These are phyloP conservation scores for Neogobius melanostomus DNA, from an alignment of 2,113 vertebrate species.

Conservation along the genomic window DNA sequence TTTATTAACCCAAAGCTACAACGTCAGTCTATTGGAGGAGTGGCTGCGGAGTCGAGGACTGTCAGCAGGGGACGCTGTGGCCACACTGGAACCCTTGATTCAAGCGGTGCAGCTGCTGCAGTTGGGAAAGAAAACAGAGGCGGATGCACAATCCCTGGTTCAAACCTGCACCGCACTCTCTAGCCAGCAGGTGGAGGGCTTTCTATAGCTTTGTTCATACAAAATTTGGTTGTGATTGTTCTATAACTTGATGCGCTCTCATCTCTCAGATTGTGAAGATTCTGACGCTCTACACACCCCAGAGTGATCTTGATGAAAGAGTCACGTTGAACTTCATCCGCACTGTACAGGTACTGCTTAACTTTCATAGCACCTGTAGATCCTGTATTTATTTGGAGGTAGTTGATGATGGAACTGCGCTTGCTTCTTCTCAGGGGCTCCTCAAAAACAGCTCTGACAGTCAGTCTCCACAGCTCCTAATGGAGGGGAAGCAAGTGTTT, in stretches of 20 bases:
- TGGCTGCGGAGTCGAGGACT: constrained; percentile 77
- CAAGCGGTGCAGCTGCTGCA: constrained; percentile 82
- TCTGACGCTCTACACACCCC: constrained; percentile 68
- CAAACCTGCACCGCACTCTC: constrained; percentile 78
- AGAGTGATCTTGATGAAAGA: constrained; percentile 73
- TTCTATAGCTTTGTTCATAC: background rate
- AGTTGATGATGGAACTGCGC: background rate
- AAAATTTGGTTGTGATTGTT: background rate
- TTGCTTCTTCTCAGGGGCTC: constrained; percentile 58
- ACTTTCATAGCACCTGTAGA: background rate
- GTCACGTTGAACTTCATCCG: constrained; percentile 76
- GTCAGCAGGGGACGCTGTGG: constrained; percentile 68
- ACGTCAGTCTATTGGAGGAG: constrained; percentile 80
- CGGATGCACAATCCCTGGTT: constrained; percentile 71
- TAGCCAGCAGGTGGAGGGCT: constrained; percentile 74
- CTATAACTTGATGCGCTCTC: background rate
- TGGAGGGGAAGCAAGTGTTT: constrained; percentile 72
- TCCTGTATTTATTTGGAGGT: background rate
- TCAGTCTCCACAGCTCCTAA: constrained; percentile 69
- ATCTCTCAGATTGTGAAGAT: constrained; percentile 78
- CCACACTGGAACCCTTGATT: constrained; percentile 78
- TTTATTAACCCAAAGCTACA: constrained; percentile 65
- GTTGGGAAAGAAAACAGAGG: constrained; percentile 76
- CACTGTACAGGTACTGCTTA: constrained; percentile 69
- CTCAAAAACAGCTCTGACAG: constrained; percentile 60